Percentiles rank a stretch among this genome's conserved stretches.
Conservation (phyloP, 2,888 invertebrate genomes). For the Adela reaumurella region DNA sequence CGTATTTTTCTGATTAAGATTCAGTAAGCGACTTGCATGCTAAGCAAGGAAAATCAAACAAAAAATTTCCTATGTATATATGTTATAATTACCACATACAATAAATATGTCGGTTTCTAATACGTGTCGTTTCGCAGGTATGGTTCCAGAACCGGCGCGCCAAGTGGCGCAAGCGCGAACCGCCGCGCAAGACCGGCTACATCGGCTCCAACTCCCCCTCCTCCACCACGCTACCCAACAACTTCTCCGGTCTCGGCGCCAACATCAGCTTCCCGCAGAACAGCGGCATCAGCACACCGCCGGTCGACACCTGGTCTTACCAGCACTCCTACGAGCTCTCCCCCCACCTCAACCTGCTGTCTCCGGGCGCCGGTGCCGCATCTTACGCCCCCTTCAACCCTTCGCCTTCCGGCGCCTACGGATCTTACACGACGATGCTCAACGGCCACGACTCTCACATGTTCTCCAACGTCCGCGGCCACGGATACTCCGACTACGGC, state of each 20-base stretch:
- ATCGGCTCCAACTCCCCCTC: slow-evolving; percentile 67
- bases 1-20: no score
- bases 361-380: slow-evolving; percentile 63
- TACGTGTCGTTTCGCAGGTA: slow-evolving; percentile 39
- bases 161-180: slow-evolving; percentile 92
- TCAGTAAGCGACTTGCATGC: no score
- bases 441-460: slow-evolving; percentile 73
- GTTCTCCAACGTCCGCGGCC: slow-evolving; percentile 60
- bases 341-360: slow-evolving; percentile 70
- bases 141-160: slow-evolving; percentile 91
- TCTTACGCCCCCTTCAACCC: slow-evolving; percentile 64
- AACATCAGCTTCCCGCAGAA: slow-evolving; percentile 57
- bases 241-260: slow-evolving; percentile 39
- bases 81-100: neutral
- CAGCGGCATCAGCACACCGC: slow-evolving; percentile 56
- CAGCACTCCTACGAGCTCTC: slow-evolving; percentile 75
- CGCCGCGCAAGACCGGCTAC: slow-evolving; percentile 84
- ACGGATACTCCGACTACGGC: slow-evolving; percentile 53
- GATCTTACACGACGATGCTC: slow-evolving; percentile 64
- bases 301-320: slow-evolving; percentile 78
- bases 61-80: no score
- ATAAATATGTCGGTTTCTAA: neutral
- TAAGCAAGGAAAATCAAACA: no score
- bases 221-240: slow-evolving; percentile 63
- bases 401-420: slow-evolving; percentile 54